Base-by-base conservation (phyloP, 2,113 vertebrate genomes). In the Lagenorhynchus albirostris region DNA sequence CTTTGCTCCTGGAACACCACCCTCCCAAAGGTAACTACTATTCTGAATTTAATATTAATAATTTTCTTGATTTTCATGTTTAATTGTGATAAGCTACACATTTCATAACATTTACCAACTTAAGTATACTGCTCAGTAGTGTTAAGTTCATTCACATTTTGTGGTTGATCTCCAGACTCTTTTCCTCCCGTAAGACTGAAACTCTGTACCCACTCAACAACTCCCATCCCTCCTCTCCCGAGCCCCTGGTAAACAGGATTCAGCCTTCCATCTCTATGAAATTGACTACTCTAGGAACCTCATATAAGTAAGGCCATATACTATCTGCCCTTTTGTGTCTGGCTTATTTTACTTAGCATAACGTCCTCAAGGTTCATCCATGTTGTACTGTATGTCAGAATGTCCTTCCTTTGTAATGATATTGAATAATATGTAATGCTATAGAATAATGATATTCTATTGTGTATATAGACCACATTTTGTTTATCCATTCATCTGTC, bases 41-140 rank as follows among this genome's bases (percentile, higher is more conserved):
- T 73, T 77, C 12, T 73, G 63, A 92, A 84, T 79, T 79, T 73
- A 53, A 89, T 76, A n/a, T n/a, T n/a, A 53, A 80, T 62, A 38
- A 74, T 83, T 71, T 67, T 10, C 29, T 94, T 83, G 31, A 31
- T 38, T 65, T 63, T 47, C 31, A 38, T 71, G 36, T 44, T 79
- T 73, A 50, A n/a, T 58, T 80, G 36, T 23, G 4, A 38, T 15
- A 44, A 76, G 15, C 67, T 63, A 26, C 36, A 55, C 14, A 31
- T 58, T 65, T 71, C 21, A 13, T 67, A 90, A 73, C 23, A 29
- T 74, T 26, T 89, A 50, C n/a, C 31, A 36, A 41, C 44, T 84
- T 53, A 92, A 47, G 21, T 31, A 7, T 29, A 50, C 1, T 2
- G 14, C 79, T 33, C 41, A 58, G 13, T 63, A 58, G 13, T 44